Base-by-base conservation (phyloP, 2,113 vertebrate species). In the Danionella cerebrum region DNA sequence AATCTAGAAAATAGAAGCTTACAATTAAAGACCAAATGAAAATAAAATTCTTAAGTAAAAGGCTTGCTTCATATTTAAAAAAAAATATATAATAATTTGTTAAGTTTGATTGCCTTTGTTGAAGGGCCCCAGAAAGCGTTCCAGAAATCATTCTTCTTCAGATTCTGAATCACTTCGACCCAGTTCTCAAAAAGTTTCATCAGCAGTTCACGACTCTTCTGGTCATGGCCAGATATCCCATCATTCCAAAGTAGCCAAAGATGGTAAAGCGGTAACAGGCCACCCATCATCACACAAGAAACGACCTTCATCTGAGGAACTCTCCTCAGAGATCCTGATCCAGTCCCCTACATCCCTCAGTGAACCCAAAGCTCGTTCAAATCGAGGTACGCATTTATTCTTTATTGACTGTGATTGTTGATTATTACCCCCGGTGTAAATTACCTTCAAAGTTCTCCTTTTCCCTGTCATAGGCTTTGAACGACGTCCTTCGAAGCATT, bases 381-480 rank as follows among this genome's bases (percentile, higher is more conserved):
- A 74, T 21, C 75, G 77, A 57, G 85, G 87, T 88, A 50, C n/a
- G n/a, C n/a, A n/a, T n/a, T n/a, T n/a, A n/a, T n/a, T n/a, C n/a
- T n/a, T n/a, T n/a, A n/a, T n/a, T n/a, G n/a, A n/a, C n/a, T n/a
- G n/a, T n/a, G n/a, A n/a, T n/a, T n/a, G n/a, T n/a, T n/a, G n/a
- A n/a, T n/a, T n/a, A n/a, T n/a, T n/a, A n/a, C n/a, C n/a, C n/a
- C n/a, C n/a, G n/a, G n/a, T n/a, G n/a, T n/a, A n/a, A n/a, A n/a
- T n/a, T n/a, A n/a, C n/a, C n/a, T n/a, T n/a, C n/a, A n/a, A n/a
- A n/a, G n/a, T n/a, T n/a, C n/a, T n/a, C 7, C 27, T 31, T 13
- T 13, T 62, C 1, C 25, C 41, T 70, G 45, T 18, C 38, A 4
- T 77, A 94, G 94, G 91, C 63, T 84, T 85, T 4, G 90, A 91